Conservation (phyloP, 2,797 vertebrate genomes). For the Cichlasoma orientale region DNA sequence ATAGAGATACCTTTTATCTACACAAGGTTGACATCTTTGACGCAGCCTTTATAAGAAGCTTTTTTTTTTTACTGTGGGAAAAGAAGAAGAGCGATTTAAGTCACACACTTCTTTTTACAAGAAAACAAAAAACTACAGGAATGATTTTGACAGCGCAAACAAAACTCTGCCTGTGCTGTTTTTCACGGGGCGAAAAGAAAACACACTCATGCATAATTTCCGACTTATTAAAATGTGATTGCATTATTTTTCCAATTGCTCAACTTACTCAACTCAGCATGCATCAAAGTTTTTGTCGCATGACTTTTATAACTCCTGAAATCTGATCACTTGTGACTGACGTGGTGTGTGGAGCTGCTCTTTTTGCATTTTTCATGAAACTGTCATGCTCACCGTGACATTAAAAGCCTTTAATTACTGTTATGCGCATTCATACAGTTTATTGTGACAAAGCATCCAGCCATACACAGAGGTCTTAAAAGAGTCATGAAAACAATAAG, state of each 20-base stretch:
- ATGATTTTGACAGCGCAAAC: background rate
- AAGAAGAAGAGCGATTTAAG: conserved; percentile 12
- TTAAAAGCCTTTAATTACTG: background rate
- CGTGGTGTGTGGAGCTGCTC: background rate
- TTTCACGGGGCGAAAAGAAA: background rate
- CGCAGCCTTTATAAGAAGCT: conserved; percentile 2
- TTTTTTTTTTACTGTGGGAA: conserved; percentile 5
- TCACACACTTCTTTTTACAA: background rate
- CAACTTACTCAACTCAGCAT: background rate
- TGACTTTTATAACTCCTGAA: background rate
- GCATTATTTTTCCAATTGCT: background rate
- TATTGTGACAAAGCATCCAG: background rate
- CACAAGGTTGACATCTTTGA: conserved; percentile 1
- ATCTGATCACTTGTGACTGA: background rate
- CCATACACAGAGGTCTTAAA: rapidly evolving
- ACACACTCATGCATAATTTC: background rate
- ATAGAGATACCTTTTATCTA: conserved; percentile 30
- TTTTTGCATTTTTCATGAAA: background rate
- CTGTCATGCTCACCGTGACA: background rate
- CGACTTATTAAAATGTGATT: background rate
- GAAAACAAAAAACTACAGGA: background rate
- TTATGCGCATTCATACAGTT: background rate
- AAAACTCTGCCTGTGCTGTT: background rate
- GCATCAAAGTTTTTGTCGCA: background rate
- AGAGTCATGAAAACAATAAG: background rate